These are phyloP conservation scores for Zenarchopterus dispar DNA, from an alignment of 2,797 vertebrate species.

Conservation along the genomic window DNA sequence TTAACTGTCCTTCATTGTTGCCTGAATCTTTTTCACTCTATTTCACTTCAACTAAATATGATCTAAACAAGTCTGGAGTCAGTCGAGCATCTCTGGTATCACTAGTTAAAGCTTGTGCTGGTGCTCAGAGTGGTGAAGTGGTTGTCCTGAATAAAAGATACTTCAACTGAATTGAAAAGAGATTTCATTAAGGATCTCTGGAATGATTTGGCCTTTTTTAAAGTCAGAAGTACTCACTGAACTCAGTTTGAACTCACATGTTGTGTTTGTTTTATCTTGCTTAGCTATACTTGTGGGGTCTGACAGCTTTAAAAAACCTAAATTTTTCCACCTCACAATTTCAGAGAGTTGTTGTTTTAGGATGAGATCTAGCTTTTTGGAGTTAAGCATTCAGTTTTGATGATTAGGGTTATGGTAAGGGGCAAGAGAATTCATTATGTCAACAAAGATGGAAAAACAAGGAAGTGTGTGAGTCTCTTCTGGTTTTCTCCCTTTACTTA, in stretches of 20 bases:
- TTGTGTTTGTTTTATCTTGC: conserved; percentile 7
- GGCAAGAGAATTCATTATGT: background rate
- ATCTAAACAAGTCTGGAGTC: conserved; percentile 23
- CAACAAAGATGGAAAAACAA: background rate
- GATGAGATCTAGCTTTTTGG: background rate
- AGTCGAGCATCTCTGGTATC: conserved; percentile 18
- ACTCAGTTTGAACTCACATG: conserved; percentile 39
- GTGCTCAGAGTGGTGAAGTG: conserved; percentile 3
- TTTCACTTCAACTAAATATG: conserved; percentile 14
- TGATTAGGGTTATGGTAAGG: background rate
- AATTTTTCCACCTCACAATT: background rate
- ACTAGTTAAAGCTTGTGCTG: background rate
- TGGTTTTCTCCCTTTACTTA: conserved; percentile 11
- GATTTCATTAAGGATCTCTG: conserved; percentile 7
- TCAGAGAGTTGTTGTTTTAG: background rate
- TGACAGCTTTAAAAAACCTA: background rate
- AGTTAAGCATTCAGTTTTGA: background rate
- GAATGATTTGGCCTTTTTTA: conserved; percentile 21
- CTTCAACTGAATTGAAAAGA: conserved; percentile 7
- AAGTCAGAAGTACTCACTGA: conserved; percentile 25
- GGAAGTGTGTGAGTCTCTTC: background rate
- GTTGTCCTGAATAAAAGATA: conserved; percentile 11
- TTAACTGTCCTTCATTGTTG: background rate
- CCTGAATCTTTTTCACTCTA: conserved; percentile 18
- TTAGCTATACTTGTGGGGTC: background rate